Evolutionary conservation across 2,888 invertebrate genomes (phyloP), one percentile per base, ranked within the genome.

Genomic region (Acronicta alni): DNA sequence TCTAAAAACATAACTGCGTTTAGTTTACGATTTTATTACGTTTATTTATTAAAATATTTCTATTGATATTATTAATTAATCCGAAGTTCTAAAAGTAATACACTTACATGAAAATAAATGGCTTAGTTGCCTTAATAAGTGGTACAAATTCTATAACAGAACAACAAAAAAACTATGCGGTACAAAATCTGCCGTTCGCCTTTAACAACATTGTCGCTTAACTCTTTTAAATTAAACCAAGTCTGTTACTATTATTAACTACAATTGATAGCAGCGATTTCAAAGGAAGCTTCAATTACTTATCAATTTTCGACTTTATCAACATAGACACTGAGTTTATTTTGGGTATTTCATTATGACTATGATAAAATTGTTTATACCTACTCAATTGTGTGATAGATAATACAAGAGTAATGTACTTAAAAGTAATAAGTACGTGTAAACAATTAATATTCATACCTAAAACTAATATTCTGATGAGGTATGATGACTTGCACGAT

Each of bases 181-280:
- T n/a, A n/a, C n/a, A n/a, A n/a, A n/a, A n/a, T n/a, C n/a, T n/a
- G n/a, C n/a, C n/a, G n/a, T n/a, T n/a, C n/a, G n/a, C n/a, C n/a
- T n/a, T n/a, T n/a, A n/a, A n/a, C n/a, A n/a, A 20, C 5, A 20
- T 4, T 4, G 5, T 35, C 35, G 35, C 35, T 35, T n/a, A n/a
- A 35, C 14, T 35, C 6, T 35, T n/a, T n/a, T 35, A 35, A 35
- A 35, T 35, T 35, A 7, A 5, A 35, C 35, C 35, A 6, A 0
- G 35, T n/a, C 35, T n/a, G 3, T 26, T 7, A 7, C 2, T n/a
- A n/a, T n/a, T n/a, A n/a, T n/a, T 32, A 32, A n/a, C n/a, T n/a
- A n/a, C 35, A 35, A 35, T 35, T 35, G 35, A n/a, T 35, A 35
- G 35, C 35, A n/a, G 35, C 35, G 35, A 35, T 35, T 35, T 35